A percentile compares a stretch with the other conserved stretches of the same genome.
These are phyloP conservation scores for Lathamus discolor DNA, from an alignment of 2,113 vertebrate species.

Conservation along the genomic window DNA sequence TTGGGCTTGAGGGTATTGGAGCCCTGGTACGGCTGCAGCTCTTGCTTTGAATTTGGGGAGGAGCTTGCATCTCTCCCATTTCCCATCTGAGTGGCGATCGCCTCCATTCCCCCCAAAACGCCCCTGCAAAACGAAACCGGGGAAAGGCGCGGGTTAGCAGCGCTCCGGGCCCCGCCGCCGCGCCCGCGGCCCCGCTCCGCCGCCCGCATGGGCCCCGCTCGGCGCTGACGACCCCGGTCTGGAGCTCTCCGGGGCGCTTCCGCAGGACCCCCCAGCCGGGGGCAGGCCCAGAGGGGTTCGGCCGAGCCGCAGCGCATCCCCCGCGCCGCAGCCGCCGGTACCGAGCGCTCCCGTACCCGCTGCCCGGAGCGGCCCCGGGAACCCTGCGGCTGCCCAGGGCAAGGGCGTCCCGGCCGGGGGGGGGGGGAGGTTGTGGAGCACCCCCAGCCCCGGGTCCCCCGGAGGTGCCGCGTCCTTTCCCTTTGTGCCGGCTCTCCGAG, in stretches of 20 bases:
- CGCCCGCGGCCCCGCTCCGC: neutral
- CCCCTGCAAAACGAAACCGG: slow-evolving; percentile 72
- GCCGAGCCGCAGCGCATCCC: neutral
- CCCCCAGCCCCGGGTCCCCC: neutral
- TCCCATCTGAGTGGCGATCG: slow-evolving; percentile 87
- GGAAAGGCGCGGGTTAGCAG: neutral
- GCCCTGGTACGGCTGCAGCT: slow-evolving; percentile 83
- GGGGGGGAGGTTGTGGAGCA: neutral
- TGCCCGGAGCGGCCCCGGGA: neutral
- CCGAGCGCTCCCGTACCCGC: neutral
- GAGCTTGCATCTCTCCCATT: slow-evolving; percentile 87
- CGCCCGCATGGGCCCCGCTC: slow-evolving; percentile 1
- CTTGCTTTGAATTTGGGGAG: slow-evolving; percentile 87
- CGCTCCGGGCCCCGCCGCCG: neutral
- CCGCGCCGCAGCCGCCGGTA: neutral
- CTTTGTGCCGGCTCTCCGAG: neutral
- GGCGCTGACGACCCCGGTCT: neutral
- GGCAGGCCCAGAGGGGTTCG: neutral
- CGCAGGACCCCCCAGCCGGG: neutral
- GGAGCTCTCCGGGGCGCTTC: neutral
- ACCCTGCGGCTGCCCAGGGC: neutral
- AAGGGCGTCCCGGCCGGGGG: neutral
- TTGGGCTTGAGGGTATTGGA: slow-evolving; percentile 89
- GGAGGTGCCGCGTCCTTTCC: neutral
- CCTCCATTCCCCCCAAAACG: slow-evolving; percentile 85